These are phyloP conservation scores for Trichonephila inaurata DNA, from an alignment of 1,140 invertebrate species.

Conservation along the genomic window DNA sequence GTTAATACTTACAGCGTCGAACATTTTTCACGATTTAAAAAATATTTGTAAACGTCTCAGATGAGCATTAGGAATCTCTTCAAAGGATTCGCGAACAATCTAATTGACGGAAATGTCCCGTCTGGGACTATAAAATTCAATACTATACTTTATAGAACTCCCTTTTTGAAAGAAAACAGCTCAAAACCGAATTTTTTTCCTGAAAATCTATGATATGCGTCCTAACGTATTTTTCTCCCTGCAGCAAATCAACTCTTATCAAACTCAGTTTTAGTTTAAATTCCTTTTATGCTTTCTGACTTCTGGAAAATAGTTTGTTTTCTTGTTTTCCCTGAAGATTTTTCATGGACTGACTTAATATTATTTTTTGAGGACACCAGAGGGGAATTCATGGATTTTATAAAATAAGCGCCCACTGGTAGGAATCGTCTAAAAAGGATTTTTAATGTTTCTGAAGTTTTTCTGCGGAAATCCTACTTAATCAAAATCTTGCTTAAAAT, in stretches of 20 bases:
- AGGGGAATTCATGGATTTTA: too few relatives aligned
- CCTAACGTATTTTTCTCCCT: background rate
- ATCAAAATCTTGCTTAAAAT: too few relatives aligned
- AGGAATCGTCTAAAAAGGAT: too few relatives aligned
- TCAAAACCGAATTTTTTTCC: background rate
- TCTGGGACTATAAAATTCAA: background rate
- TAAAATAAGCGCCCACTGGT: too few relatives aligned
- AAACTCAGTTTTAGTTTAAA: background rate
- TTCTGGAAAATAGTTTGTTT: background rate
- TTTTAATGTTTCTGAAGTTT: too few relatives aligned
- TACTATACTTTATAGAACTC: background rate
- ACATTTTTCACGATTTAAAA: background rate
- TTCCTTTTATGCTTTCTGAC: background rate
- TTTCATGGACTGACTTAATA: background rate
- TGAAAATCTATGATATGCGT: background rate
- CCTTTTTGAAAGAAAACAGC: background rate
- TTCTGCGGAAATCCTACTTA: too few relatives aligned
- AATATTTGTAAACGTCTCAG: conserved; percentile 8
- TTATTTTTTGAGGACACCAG: background rate
- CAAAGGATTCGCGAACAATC: background rate
- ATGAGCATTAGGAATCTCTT: conserved; percentile 38
- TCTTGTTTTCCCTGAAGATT: background rate
- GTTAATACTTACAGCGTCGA: too few relatives aligned
- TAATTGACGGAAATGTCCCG: background rate
- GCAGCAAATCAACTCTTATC: background rate